phyloP scores from a whole-genome alignment of 2,888 invertebrate species.

The Nasonia oneida region DNA sequence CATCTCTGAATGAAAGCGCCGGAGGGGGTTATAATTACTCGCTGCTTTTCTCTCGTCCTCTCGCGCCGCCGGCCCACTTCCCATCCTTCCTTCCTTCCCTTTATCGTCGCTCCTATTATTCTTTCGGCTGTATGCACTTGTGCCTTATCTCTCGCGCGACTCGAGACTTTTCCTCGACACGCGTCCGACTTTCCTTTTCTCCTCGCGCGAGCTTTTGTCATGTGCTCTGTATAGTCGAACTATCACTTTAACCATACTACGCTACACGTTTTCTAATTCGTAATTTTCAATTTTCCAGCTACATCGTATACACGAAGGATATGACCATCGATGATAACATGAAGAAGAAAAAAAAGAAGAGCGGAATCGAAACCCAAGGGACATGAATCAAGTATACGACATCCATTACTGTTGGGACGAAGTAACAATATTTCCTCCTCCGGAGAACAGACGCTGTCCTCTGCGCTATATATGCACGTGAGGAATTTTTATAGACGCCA shows the following conservation, averaged over 20 bases:
- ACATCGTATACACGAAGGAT: too few relatives aligned
- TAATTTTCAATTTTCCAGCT: too few relatives aligned
- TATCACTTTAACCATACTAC: too few relatives aligned
- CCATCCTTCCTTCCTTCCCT: conserved; percentile 13
- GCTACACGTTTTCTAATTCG: too few relatives aligned
- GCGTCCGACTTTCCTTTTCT: not conserved
- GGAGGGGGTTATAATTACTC: conserved; percentile 70
- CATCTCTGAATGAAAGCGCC: conserved; percentile 60
- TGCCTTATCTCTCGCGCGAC: not conserved
- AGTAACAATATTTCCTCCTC: conserved; percentile 20
- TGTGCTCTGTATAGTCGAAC: not conserved
- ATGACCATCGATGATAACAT: too few relatives aligned
- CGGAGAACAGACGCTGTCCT: not conserved
- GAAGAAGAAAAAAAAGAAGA: not conserved
- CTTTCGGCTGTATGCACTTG: not conserved
- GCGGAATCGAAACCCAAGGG: not conserved
- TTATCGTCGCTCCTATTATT: conserved; percentile 7
- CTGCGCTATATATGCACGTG: not conserved
- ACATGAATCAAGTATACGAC: conserved; percentile 15
- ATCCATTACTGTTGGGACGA: not conserved
- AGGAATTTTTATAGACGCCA: conserved; percentile 15
- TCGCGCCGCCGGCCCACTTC: not conserved
- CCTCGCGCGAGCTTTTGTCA: not conserved
- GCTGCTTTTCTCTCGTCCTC: conserved; percentile 25
- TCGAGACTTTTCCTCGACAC: not conserved